phyloP scores from a whole-genome alignment of 2,888 invertebrate species.

The Limenitis arthemis region DNA sequence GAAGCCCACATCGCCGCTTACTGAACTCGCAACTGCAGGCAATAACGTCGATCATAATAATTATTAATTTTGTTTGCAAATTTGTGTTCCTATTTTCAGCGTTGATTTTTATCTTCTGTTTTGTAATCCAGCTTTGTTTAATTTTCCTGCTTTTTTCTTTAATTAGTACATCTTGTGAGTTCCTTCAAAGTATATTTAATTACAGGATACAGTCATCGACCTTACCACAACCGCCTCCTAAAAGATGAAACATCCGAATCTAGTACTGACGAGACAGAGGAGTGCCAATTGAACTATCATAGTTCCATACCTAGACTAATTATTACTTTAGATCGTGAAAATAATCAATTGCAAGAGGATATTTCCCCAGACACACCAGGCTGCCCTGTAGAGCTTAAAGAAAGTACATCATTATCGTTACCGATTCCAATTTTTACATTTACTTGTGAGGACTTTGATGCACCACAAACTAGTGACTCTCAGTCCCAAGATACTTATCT shows the following conservation, averaged over 20 bases:
- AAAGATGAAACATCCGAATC: slow-evolving; percentile 58
- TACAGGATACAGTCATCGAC: slow-evolving; percentile 55
- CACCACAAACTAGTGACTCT: slow-evolving; percentile 33
- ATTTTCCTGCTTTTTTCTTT: slow-evolving; percentile 11
- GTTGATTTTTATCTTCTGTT: slow-evolving; percentile 8
- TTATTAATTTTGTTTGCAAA: slow-evolving; percentile 12
- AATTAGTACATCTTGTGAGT: neutral
- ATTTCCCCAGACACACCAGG: slow-evolving; percentile 57
- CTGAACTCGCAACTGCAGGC: slow-evolving; percentile 68
- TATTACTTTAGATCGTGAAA: slow-evolving; percentile 56
- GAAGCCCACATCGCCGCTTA: slow-evolving; percentile 51
- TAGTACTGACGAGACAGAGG: slow-evolving; percentile 58
- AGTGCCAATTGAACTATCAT: slow-evolving; percentile 47
- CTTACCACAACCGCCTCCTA: slow-evolving; percentile 40
- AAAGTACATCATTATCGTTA: slow-evolving; percentile 31
- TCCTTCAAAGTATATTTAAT: slow-evolving; percentile 34
- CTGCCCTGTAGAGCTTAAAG: slow-evolving; percentile 46
- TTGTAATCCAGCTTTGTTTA: slow-evolving; percentile 10
- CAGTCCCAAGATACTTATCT: slow-evolving; percentile 32
- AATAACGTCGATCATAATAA: slow-evolving; percentile 16
- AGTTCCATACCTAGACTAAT: slow-evolving; percentile 61
- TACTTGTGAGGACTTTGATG: slow-evolving; percentile 61
- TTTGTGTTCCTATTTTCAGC: slow-evolving; percentile 13
- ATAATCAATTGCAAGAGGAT: slow-evolving; percentile 52
- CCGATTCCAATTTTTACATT: slow-evolving; percentile 60